Percentiles rank a stretch among this genome's conserved stretches.
phyloP scores from a whole-genome alignment of 2,888 invertebrate genomes.

The Acleris sparsana region DNA sequence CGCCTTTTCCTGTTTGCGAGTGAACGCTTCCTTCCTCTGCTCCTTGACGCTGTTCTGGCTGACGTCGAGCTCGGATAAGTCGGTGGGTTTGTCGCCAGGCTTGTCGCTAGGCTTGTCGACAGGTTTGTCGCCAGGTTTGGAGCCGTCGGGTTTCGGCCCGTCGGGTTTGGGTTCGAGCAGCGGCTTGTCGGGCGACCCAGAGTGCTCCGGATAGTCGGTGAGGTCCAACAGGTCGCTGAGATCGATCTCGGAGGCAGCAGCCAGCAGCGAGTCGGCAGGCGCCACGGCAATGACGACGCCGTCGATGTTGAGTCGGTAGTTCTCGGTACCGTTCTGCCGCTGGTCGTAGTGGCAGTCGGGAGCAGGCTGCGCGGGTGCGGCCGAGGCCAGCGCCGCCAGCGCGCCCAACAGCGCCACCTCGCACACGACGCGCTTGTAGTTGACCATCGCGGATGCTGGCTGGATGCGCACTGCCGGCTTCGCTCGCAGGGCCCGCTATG shows the following conservation, averaged over 20 bases:
- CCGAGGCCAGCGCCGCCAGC: constrained; percentile 45
- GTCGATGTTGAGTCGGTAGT: constrained; percentile 87
- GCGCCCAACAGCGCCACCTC: constrained; percentile 60
- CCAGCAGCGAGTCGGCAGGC: constrained; percentile 84
- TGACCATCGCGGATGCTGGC: constrained; percentile 74
- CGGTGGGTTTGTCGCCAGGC: constrained; percentile 39
- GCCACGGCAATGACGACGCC: constrained; percentile 87
- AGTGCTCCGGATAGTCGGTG: constrained; percentile 51
- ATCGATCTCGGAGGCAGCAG: constrained; percentile 79
- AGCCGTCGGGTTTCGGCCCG: background rate
- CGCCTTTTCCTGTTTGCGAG: constrained; percentile 67
- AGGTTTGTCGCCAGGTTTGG: constrained; percentile 39
- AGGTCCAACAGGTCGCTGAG: constrained; percentile 66
- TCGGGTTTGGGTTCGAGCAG: constrained; percentile 41
- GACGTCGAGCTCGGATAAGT: constrained; percentile 48
- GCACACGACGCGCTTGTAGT: constrained; percentile 75
- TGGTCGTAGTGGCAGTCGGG: constrained; percentile 84
- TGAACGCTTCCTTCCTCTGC: constrained; percentile 63
- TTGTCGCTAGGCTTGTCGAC: constrained; percentile 41
- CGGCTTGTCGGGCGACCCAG: constrained; percentile 37
- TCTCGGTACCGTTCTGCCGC: constrained; percentile 90
- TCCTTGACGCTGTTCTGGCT: constrained; percentile 54
- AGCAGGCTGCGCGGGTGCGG: constrained; percentile 57
- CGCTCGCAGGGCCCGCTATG: constrained; percentile 68
- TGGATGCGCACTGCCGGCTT: constrained; percentile 62